Evolutionary conservation across 2,113 vertebrate genomes (phyloP), one percentile per base, ranked within the genome.

Genomic region (Nothoprocta pentlandii): DNA sequence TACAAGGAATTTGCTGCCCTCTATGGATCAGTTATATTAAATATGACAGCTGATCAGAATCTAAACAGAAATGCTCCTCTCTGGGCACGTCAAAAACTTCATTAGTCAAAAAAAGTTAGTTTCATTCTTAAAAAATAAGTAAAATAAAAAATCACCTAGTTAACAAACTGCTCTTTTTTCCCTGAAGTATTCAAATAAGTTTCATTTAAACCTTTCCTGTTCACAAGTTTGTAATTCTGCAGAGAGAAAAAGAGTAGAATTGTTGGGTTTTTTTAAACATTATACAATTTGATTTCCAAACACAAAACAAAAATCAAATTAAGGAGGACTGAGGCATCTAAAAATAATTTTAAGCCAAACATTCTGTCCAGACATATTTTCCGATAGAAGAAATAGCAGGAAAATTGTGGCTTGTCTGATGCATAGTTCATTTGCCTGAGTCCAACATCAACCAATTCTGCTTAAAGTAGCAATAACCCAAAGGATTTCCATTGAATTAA

Each of bases 1-100:
- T 87, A 34, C 58, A 94, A 32, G 80, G 93, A 87, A 87, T 93
- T 89, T 97, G 95, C 94, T 95, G 95, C 95, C 96, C 95, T 90
- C 96, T 97, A 49, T 92, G 87, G 96, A 49, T 73, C 41, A 7
- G 0, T 44, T 76, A 10, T 44, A 4, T 66, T 80, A 59, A 69
- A 54, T 3, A 14, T 17, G 69, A 44, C 12, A 3, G 9, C 16
- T 78, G 47, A 86, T 90, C 8, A 28, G 70, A 74, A 93, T 74
- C 62, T 85, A 74, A 90, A 75, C 34, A 59, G 36, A 83, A 92
- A 49, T 6, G 0, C 4, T 83, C 15, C 36, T 67, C 34, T 67
- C 76, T 84, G 25, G 17, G 61, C 13, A 64, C 39, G 85, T 91
- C 61, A 88, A 80, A 61, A 80, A 59, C 63, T 87, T 87, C 93